Evolutionary conservation across 2,113 vertebrate genomes (phyloP), one percentile per base, ranked within the genome.

Genomic region (Varanus salvator): DNA sequence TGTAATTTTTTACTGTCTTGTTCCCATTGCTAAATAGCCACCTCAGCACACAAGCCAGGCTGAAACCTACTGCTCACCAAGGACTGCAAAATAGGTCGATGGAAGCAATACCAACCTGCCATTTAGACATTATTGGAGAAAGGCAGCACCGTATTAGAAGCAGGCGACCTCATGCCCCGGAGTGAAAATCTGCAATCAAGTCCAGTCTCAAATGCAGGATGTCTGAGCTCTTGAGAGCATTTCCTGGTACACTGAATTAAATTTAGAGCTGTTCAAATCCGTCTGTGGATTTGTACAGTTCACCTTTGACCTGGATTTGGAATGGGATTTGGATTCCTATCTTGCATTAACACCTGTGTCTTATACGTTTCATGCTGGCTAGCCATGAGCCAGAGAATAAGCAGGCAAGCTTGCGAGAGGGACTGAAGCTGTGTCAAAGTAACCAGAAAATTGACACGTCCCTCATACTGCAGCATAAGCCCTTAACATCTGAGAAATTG

Each of bases 161-260:
- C 38, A 93, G 90, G 66, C 44, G 88, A 17, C 57, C 87, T 92
- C 44, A 9, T 92, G 86, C 76, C 87, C 84, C 29, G 5, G 57
- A 93, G 86, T 92, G 94, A 90, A 92, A 87, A 93, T 90, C 82
- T 94, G 82, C 75, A 72, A 50, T 85, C 86, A 80, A 27, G 54
- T 21, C 69, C 80, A 85, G 52, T 72, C 83, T 2, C 68, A 57
- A 77, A 92, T 94, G 89, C 92, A 91, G 90, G 85, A 93, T 66
- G 92, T 95, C 95, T 96, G 94, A 96, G 94, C 91, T 88, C 88
- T 94, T 95, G 94, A 95, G 92, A 94, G 92, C 92, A 95, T 96
- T 95, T 96, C 38, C 91, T 90, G 60, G 52, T 78, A 31, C 3
- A 89, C 50, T 89, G 92, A 95, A 94, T 96, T 96, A 95, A 95